Evolutionary conservation across 1,140 invertebrate species (phyloP).

Genomic region (Vanessa atalanta): DNA sequence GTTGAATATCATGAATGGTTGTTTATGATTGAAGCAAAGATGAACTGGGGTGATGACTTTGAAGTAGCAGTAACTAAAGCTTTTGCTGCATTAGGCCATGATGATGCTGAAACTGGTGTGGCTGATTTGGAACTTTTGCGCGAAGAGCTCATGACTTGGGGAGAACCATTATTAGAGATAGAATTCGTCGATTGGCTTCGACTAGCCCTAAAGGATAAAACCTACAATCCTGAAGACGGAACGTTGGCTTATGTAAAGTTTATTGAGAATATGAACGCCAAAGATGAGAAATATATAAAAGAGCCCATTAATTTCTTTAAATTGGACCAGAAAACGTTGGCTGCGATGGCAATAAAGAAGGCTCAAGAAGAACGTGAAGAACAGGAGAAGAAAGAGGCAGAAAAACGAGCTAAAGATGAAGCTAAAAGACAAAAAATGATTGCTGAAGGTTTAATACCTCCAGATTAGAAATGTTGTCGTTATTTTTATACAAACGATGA

Average conservation of each 20-base stretch:
- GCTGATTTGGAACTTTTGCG: conserved; percentile 56
- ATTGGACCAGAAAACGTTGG: conserved; percentile 72
- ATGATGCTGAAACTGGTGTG: conserved; percentile 62
- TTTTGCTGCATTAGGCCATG: conserved; percentile 61
- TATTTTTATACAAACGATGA: not conserved
- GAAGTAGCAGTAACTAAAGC: conserved; percentile 65
- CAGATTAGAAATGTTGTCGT: conserved; percentile 42
- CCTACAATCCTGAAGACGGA: conserved; percentile 57
- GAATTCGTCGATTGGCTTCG: conserved; percentile 67
- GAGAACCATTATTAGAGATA: conserved; percentile 64
- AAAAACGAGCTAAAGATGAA: conserved; percentile 60
- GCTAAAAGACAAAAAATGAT: conserved; percentile 68
- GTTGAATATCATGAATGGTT: conserved; percentile 69
- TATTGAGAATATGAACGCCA: conserved; percentile 73
- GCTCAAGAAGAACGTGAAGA: conserved; percentile 66
- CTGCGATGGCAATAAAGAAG: conserved; percentile 70
- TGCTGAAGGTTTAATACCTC: conserved; percentile 58
- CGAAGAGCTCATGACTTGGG: conserved; percentile 65
- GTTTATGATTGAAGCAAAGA: conserved; percentile 74
- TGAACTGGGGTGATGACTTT: conserved; percentile 68
- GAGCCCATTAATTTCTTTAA: conserved; percentile 76
- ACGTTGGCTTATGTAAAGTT: conserved; percentile 64
- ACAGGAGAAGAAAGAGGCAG: conserved; percentile 63
- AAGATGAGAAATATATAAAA: conserved; percentile 58
- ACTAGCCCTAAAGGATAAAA: conserved; percentile 67